These are phyloP conservation scores for Daubentonia madagascariensis DNA, from an alignment of 2,113 vertebrate genomes.

Conservation along the genomic window DNA sequence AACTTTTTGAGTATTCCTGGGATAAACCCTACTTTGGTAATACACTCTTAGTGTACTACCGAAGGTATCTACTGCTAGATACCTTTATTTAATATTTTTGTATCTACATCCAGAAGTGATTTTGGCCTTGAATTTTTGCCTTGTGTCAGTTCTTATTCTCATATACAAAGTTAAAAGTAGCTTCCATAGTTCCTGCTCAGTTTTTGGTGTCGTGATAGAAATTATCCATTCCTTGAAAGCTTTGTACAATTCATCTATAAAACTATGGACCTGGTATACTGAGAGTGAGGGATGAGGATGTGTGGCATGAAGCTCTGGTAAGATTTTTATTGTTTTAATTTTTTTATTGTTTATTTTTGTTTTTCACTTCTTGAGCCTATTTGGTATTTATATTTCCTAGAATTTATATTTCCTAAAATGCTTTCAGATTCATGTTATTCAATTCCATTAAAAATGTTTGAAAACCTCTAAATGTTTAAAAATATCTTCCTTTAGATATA, in stretches of 20 bases:
- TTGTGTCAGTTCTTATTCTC: neutral
- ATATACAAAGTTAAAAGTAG: neutral
- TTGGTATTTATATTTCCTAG: neutral
- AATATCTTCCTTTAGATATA: no score
- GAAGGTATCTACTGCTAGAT: neutral
- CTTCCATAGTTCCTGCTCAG: neutral
- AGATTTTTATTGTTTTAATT: neutral
- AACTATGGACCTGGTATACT: neutral
- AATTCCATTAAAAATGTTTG: no score
- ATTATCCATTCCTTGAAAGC: neutral
- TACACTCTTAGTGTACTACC: neutral
- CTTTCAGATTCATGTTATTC: neutral
- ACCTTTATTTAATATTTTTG: neutral
- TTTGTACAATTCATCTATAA: neutral
- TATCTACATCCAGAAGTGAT: neutral
- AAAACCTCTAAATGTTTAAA: no score
- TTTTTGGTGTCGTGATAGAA: neutral
- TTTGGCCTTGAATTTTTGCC: slow-evolving; percentile 11
- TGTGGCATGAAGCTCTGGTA: neutral
- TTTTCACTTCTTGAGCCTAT: neutral
- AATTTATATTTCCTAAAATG: no score
- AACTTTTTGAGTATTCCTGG: neutral
- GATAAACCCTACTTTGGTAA: neutral
- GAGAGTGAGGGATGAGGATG: neutral
- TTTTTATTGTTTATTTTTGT: no score